These are phyloP conservation scores for Tenualosa ilisha DNA, from an alignment of 2,797 vertebrate species.

Conservation along the genomic window DNA sequence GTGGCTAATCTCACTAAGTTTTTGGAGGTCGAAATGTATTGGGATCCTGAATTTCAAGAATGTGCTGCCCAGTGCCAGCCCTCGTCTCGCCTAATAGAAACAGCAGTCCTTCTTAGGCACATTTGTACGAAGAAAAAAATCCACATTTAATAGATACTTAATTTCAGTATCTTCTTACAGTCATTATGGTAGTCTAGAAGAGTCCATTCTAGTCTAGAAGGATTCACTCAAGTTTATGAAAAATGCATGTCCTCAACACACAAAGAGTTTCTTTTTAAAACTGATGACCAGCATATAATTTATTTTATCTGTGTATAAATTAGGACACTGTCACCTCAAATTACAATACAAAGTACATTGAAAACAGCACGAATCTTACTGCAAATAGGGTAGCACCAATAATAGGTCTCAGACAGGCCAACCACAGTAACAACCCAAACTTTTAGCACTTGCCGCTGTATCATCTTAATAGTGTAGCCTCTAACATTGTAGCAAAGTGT, in stretches of 20 bases:
- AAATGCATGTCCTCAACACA: background rate
- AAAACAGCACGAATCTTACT: background rate
- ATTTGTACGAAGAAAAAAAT: no score
- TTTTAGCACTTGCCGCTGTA: background rate
- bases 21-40: no score
- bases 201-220: no score
- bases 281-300: constrained; percentile 74
- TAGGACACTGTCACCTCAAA: constrained; percentile 43
- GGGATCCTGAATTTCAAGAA: no score
- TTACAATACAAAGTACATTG: constrained; percentile 49
- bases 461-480: background rate
- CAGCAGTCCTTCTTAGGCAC: no score
- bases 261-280: constrained; percentile 45
- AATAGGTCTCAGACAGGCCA: constrained; percentile 73
- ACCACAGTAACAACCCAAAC: constrained; percentile 16
- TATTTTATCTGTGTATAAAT: constrained; percentile 32
- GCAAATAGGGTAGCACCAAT: constrained; percentile 48
- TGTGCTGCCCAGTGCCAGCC: no score
- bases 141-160: no score
- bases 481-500: background rate
- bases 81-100: no score
- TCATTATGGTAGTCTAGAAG: no score
- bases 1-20: no score
- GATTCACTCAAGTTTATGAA: no score
- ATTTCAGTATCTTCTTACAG: no score